A percentile compares a stretch with the other conserved stretches of the same genome.
phyloP scores from a whole-genome alignment of 1,140 invertebrate genomes.

The Drosophila miranda region DNA sequence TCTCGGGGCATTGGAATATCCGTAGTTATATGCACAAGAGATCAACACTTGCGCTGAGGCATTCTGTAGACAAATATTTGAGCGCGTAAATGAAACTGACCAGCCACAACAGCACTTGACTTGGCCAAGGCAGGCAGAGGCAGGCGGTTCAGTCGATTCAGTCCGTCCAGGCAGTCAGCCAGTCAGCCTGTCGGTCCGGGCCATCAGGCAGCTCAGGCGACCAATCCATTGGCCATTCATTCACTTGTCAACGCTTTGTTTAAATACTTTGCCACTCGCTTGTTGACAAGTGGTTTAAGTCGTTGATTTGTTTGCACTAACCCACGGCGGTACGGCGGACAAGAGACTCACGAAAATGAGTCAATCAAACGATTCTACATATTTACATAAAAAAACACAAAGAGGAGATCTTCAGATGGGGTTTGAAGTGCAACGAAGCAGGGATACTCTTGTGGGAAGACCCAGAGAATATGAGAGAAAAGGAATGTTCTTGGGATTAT shows the following conservation, averaged over 20 bases:
- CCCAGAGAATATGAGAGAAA: no score
- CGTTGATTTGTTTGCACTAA: conserved; percentile 76
- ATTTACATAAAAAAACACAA: conserved; percentile 45
- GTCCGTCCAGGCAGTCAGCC: conserved; percentile 2
- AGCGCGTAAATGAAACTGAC: conserved; percentile 79
- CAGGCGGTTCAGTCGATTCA: conserved; percentile 1
- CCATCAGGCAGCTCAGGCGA: conserved; percentile 17
- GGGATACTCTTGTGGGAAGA: background rate
- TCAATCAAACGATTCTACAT: conserved; percentile 70
- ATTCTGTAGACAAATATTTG: conserved; percentile 78
- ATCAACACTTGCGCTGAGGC: conserved; percentile 77
- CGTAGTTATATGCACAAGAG: conserved; percentile 63
- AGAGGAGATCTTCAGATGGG: background rate
- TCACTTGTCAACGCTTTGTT: conserved; percentile 78
- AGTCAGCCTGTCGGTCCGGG: conserved; percentile 4
- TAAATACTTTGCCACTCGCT: conserved; percentile 79
- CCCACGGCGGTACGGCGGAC: conserved; percentile 14
- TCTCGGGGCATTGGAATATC: background rate
- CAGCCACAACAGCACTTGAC: conserved; percentile 72
- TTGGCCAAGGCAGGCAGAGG: conserved; percentile 45
- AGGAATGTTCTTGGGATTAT: no score
- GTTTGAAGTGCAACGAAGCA: background rate
- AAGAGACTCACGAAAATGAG: conserved; percentile 70
- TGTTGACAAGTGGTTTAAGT: conserved; percentile 80
- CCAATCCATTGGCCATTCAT: conserved; percentile 63